phyloP scores from a whole-genome alignment of 2,113 vertebrate genomes.

The Labrus mixtus region DNA sequence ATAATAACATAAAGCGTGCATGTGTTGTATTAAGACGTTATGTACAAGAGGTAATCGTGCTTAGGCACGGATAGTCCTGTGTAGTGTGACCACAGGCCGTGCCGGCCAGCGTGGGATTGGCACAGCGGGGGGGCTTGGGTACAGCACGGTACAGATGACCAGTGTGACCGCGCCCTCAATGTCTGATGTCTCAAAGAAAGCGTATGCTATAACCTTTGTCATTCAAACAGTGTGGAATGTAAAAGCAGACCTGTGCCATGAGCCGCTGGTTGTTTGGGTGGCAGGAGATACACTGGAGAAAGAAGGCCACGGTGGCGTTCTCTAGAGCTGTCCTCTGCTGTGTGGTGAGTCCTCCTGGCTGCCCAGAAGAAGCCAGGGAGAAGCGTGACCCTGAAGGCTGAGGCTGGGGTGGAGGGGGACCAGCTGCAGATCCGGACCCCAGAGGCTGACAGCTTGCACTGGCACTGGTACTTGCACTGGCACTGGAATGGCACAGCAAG shows the following conservation, averaged over 20 bases:
- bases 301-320: conserved; percentile 97
- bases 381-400: conserved; percentile 80
- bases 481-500: conserved; percentile 95
- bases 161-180: too few species aligned
- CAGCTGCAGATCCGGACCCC: conserved; percentile 26
- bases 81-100: too few species aligned
- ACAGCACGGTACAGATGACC: too few species aligned
- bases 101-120: too few species aligned
- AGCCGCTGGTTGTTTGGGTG: conserved; percentile 98
- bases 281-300: conserved; percentile 98
- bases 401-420: conserved; percentile 75
- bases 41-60: too few species aligned
- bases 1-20: too few species aligned
- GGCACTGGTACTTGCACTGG: conserved; percentile 83
- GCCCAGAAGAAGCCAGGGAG: conserved; percentile 84
- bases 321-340: conserved; percentile 97
- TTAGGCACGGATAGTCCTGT: too few species aligned
- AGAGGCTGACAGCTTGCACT: conserved; percentile 46
- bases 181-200: too few species aligned
- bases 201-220: neutral
- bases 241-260: conserved; percentile 92
- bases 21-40: too few species aligned
- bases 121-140: too few species aligned
- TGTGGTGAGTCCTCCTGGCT: conserved; percentile 89
- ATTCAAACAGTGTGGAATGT: neutral